phyloP scores from a whole-genome alignment of 2,797 vertebrate genomes.

The Brachyrhaphis roseni region DNA sequence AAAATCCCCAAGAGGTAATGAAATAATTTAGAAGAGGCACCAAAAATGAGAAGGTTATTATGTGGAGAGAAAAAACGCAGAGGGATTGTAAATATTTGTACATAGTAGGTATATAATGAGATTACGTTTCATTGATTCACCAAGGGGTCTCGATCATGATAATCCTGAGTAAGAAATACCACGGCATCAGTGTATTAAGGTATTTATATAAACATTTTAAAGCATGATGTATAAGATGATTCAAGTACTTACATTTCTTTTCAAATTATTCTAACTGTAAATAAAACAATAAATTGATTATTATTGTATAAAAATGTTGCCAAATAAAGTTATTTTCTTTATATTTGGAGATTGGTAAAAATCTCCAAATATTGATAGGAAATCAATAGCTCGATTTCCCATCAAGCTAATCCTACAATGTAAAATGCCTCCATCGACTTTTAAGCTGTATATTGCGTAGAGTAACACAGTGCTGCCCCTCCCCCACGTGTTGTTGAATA shows the following conservation, averaged over 20 bases:
- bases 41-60: slow-evolving; percentile 23
- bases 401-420: neutral
- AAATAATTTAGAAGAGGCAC: slow-evolving; percentile 32
- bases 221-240: neutral
- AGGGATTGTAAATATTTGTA: slow-evolving; percentile 42
- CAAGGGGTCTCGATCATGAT: neutral
- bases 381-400: no score
- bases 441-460: neutral
- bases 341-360: neutral
- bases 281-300: neutral
- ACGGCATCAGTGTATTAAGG: neutral
- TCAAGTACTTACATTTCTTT: neutral
- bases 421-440: neutral
- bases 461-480: neutral
- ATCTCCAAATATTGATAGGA: no score
- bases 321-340: neutral
- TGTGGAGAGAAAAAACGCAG: slow-evolving; percentile 27
- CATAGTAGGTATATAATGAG: slow-evolving; percentile 4
- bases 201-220: neutral
- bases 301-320: neutral
- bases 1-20: slow-evolving; percentile 32
- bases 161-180: neutral
- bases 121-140: neutral
- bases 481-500: neutral
- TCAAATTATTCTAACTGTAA: no score